phyloP scores from a whole-genome alignment of 1,140 invertebrate species.

The Lepidotrigona ventralis region DNA sequence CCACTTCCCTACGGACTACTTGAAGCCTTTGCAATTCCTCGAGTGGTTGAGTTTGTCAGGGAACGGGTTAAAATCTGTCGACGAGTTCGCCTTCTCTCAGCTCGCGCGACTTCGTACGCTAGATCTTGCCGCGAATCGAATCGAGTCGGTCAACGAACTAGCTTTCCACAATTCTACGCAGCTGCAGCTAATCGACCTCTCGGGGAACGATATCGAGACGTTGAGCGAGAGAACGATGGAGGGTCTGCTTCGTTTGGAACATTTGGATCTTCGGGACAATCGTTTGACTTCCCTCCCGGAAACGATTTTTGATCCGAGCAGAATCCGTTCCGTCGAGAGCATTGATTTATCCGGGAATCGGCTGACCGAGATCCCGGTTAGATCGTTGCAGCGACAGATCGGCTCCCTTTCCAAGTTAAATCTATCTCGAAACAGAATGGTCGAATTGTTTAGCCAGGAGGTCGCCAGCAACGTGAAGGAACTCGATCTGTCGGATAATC shows the following conservation, averaged over 20 bases:
- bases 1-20: conserved; percentile 90
- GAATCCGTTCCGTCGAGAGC: conserved; percentile 89
- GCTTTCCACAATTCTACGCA: conserved; percentile 95
- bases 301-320: conserved; percentile 89
- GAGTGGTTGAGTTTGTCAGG: conserved; percentile 87
- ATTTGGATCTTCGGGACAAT: conserved; percentile 89
- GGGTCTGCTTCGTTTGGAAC: conserved; percentile 87
- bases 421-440: conserved; percentile 88
- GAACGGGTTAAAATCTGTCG: conserved; percentile 88
- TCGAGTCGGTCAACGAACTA: conserved; percentile 90
- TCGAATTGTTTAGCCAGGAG: conserved; percentile 89
- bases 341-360: conserved; percentile 90
- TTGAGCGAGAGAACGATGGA: conserved; percentile 91
- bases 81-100: conserved; percentile 91
- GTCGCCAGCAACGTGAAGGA: conserved; percentile 93
- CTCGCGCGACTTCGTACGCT: conserved; percentile 86
- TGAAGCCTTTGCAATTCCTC: conserved; percentile 87
- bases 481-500: conserved; percentile 93
- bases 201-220: conserved; percentile 87
- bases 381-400: conserved; percentile 90
- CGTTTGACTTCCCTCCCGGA: conserved; percentile 87
- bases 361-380: conserved; percentile 89
- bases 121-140: conserved; percentile 86
- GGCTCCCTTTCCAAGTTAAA: conserved; percentile 89
- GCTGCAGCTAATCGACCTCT: conserved; percentile 87